Base-by-base conservation (phyloP, 2,797 vertebrate species). In the Percopsis omiscomaycus region DNA sequence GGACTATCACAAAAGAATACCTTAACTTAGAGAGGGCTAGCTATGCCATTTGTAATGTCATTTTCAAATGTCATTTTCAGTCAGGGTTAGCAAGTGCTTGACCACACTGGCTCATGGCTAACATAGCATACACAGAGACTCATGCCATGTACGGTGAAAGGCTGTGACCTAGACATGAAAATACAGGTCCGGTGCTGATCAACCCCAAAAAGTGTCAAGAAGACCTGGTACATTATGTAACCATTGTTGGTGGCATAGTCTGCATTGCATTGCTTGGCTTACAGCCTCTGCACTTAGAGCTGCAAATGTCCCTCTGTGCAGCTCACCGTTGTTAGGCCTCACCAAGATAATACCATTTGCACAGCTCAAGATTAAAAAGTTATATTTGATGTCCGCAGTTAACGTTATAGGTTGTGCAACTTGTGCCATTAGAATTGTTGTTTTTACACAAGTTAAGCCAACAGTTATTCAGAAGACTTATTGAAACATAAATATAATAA, bases 1-100 rank as follows among this genome's bases (percentile, higher is more conserved):
- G 5, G 77, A 54, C 71, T 56, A 66, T 72, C 74, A 86, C 80
- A 82, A 85, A 86, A 76, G 68, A 83, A 83, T 78, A 81, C 72
- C 71, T 79, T 79, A 75, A 81, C 74, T 77, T 78, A 42, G 54
- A 22, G 62, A 78, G 59, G 63, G 74, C 49, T 66, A 28, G 6
- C 27, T 69, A 67, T 42, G 22, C 54, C 56, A 64, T 50, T 42
- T 22, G 22, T 22, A 22, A 22, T 22, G n/a, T 37, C 32, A 37
- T 1, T 37, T 37, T 37, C 32, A 37, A 37, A 37, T 62, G 30
- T 74, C 68, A 62, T 57, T 66, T 73, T 37, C 46, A 32, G 45
- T 37, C 46, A 32, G 45, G 46, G 10, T 37, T 59, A 51, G 30
- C 56, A 51, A 60, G 3, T 61, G 50, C 13, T 49, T 57, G 8